Base-by-base conservation (phyloP, 2,888 invertebrate species). In the Teleiodes luculella region DNA sequence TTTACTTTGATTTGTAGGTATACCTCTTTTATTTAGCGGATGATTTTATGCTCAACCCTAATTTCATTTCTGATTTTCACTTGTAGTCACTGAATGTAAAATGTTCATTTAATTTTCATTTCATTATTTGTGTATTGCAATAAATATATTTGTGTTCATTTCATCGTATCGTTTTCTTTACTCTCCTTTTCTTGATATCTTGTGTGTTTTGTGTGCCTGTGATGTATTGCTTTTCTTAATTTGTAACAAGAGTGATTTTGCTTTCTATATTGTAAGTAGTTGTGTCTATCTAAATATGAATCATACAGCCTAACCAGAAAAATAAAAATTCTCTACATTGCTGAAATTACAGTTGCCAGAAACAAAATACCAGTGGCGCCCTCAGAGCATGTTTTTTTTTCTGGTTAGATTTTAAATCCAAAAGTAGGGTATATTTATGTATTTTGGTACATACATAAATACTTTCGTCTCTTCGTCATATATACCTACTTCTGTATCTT, bases 121-220 rank as follows among this genome's bases (percentile, higher is more conserved):
- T 30, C 31, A 31, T 46, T 46, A 46, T 46, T 30, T 46, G 28
- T 30, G 46, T 56, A 51, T 53, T 20, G 14, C 45, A 56, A 56
- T 53, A 56, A 56, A 50, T 33, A 51, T 53, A 53, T 51, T 50
- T 56, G 45, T 53, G 39, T 51, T 48, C 51, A 46, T 56, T 51
- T 41, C 50, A 53, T 20, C 39, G 37, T 39, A 47, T 53, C 28
- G 56, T 56, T 56, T 56, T 56, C 56, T 54, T 56, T 56, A 53
- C 39, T 56, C 46, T 53, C 56, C 53, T 56, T 35, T 46, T 28
- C n/a, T n/a, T 30, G 24, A 11, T n/a, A n/a, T 28, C 45, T 31
- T 31, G 35, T 35, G 35, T 13, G 48, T 33, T 33, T 13, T 18
- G 35, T 20, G 48, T 35, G 18, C 13, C 30, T 46, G 20, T 47